Percentiles rank a stretch among this genome's conserved stretches.
Evolutionary conservation across 2,113 vertebrate species (phyloP).

Genomic region (Cephalopterus ornatus): DNA sequence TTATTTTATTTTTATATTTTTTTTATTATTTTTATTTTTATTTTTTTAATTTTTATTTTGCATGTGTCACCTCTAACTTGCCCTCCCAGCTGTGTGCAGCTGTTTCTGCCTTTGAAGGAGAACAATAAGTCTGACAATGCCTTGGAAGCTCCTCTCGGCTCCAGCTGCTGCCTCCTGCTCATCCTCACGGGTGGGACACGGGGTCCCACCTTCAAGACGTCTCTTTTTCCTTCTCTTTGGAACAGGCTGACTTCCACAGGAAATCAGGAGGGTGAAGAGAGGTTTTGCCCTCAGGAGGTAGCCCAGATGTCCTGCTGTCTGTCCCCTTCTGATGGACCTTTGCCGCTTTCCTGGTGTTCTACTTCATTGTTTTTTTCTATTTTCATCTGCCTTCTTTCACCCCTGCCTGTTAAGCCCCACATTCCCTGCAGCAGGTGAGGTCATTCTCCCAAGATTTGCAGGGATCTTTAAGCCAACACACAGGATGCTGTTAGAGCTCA

Average conservation of each 20-base stretch:
- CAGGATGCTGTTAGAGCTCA: background rate
- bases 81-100: background rate
- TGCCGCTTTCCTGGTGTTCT: background rate
- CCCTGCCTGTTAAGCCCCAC: background rate
- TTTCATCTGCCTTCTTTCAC: background rate
- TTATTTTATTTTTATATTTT: too few relatives aligned
- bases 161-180: background rate
- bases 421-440: background rate
- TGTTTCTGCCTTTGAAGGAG: background rate
- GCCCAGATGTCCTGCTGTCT: background rate
- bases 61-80: background rate
- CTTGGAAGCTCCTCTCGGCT: background rate
- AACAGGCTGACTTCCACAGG: background rate
- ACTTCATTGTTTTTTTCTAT: background rate
- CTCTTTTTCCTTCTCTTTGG: background rate
- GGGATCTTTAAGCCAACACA: background rate
- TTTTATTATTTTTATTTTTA: too few relatives aligned
- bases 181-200: background rate
- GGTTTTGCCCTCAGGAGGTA: background rate
- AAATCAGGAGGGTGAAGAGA: background rate
- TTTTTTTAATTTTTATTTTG: background rate
- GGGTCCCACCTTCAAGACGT: background rate
- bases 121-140: background rate
- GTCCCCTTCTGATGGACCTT: background rate
- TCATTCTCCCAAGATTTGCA: background rate